Conservation (phyloP, 2,888 invertebrate genomes). For the Chydorus sphaericus region DNA sequence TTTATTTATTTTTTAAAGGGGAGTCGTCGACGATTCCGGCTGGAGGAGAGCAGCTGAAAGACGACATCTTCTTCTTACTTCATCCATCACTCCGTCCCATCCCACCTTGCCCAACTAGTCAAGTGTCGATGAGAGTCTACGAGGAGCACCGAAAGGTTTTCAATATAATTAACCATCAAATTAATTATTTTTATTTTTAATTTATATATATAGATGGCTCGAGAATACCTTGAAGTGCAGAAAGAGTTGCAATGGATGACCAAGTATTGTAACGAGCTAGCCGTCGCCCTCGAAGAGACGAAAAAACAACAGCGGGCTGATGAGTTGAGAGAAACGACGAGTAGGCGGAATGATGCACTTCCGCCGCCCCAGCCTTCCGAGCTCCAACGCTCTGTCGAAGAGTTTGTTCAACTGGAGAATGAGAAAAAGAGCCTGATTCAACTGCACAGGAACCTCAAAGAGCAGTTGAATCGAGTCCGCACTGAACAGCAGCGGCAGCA, state of each 20-base stretch:
- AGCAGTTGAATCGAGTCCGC: constrained; percentile 35
- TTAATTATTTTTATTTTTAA: constrained; percentile 16
- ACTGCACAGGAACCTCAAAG: constrained; percentile 47
- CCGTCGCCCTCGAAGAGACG: constrained; percentile 40
- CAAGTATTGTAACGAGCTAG: constrained; percentile 59
- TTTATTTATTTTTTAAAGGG: no score
- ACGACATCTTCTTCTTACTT: constrained; percentile 4
- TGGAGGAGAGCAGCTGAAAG: neutral
- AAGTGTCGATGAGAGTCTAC: constrained; percentile 37
- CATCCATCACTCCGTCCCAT: constrained; percentile 4
- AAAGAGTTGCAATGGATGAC: constrained; percentile 68
- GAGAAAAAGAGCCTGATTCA: constrained; percentile 57
- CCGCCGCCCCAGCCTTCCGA: constrained; percentile 6
- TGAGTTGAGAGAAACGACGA: constrained; percentile 25
- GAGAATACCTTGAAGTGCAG: constrained; percentile 76
- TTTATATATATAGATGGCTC: constrained; percentile 47
- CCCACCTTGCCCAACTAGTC: constrained; percentile 8
- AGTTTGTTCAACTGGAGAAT: constrained; percentile 47
- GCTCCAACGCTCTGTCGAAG: constrained; percentile 37
- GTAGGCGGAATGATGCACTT: constrained; percentile 26
- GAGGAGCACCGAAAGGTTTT: constrained; percentile 57
- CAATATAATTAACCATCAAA: no score
- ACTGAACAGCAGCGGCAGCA: neutral
- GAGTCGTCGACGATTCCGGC: neutral
- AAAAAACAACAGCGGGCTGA: constrained; percentile 28